These are phyloP conservation scores for Opisthocomus hoazin DNA, from an alignment of 2,113 vertebrate species.

Conservation along the genomic window DNA sequence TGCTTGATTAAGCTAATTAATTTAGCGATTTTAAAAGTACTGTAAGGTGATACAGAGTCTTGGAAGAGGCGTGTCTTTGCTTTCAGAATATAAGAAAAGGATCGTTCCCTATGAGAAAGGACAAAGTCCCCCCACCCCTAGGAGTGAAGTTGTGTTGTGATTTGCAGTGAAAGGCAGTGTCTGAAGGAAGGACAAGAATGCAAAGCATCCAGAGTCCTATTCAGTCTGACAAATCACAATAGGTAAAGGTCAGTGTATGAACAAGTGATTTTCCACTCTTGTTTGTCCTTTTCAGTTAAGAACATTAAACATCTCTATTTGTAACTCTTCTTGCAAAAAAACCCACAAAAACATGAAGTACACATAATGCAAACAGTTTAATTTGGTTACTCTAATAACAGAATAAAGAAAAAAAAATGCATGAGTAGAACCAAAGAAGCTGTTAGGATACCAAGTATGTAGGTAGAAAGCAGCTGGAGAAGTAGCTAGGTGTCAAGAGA, in stretches of 20 bases:
- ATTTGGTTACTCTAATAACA: background rate
- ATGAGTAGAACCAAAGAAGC: background rate
- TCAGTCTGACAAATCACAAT: background rate
- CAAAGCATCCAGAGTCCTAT: background rate
- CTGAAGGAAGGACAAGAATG: background rate
- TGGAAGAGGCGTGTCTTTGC: accelerated
- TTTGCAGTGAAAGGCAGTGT: background rate
- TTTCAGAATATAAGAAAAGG: background rate
- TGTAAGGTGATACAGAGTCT: background rate
- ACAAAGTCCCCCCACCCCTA: background rate
- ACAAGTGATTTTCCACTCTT: background rate
- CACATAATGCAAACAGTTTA: background rate
- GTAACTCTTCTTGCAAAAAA: background rate
- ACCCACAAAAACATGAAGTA: background rate
- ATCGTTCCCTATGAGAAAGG: background rate
- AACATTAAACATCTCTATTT: background rate
- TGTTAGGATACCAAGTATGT: background rate
- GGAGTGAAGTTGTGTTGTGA: no score
- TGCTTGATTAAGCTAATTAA: background rate
- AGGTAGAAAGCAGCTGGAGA: background rate
- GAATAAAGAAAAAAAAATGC: background rate
- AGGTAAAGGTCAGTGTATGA: background rate
- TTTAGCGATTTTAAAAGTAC: background rate
- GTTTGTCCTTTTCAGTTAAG: background rate
- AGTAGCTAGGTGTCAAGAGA: background rate